Evolutionary conservation across 92 coral and sea anemone genomes (phyloP), one percentile per base, ranked within the genome.

Genomic region (Hydrozoanthus gracilis): DNA sequence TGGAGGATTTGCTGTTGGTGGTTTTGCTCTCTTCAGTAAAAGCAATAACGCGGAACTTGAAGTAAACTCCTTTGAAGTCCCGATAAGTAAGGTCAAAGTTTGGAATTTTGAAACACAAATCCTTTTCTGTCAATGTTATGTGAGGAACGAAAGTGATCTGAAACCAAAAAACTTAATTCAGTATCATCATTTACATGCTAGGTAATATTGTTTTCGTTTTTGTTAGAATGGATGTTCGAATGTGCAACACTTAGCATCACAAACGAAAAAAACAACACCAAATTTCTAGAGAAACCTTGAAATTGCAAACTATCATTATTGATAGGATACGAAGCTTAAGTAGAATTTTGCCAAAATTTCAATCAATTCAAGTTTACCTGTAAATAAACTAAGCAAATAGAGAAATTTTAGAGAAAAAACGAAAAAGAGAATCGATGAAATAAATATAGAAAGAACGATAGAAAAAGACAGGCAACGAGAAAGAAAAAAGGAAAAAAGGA

Each of bases 1-100:
- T 35, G 11, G 85, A 80, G 1, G 50, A 65, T 16, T 64, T 8
- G 56, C 85, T 65, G 85, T 48, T 62, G 7, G 85, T 17, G 15
- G 73, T 49, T 47, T 51, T 80, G 85, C 85, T 80, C 47, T 80
- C 54, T 49, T 80, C 85, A 2, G 85, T 80, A 44, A 80, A 55
- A n/a, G 85, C 60, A 67, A 80, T 16, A n/a, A 80, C 6, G 47
- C 85, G 85, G 46, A 15, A 80, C 74, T 16, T 80, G 47, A 16
- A 80, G 27, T 46, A 64, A 58, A 62, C 51, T 48, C 48, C 58
- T 68, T 14, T 13, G 8, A 8, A 68, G 12, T 68, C 73, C 27
- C 44, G 46, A 5, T 8, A 2, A 6, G 73, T 68, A 27, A 15
- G 73, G 44, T 7, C 27, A 4, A 27, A 27, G 39, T 27, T 27